Conservation (phyloP, 2,113 vertebrate genomes). For the Andinoacara biseriatus region DNA sequence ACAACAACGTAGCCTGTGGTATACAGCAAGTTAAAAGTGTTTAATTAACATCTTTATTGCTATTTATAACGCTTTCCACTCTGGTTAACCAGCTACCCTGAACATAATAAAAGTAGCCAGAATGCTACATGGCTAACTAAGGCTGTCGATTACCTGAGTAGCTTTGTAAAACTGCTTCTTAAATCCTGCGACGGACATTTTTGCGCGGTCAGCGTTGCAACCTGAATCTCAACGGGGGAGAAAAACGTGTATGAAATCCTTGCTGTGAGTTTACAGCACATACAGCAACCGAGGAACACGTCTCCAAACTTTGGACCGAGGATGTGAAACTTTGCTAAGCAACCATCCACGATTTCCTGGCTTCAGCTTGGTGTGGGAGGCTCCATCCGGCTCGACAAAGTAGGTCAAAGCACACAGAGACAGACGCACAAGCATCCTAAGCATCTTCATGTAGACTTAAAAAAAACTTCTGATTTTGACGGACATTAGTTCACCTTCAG, state of each 20-base stretch:
- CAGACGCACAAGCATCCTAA: not conserved
- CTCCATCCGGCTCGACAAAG: constrained; percentile 36
- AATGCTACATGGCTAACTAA: constrained; percentile 28
- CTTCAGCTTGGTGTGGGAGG: constrained; percentile 53
- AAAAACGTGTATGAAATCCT: not conserved
- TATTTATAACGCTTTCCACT: not conserved
- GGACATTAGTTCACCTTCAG: not conserved
- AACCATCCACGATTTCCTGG: constrained; percentile 70
- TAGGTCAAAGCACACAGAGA: constrained; percentile 13
- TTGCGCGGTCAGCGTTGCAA: constrained; percentile 47
- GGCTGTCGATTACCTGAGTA: constrained; percentile 85
- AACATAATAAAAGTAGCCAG: not conserved
- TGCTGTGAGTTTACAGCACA: not conserved
- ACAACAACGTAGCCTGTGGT: not conserved
- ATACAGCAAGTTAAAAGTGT: not conserved
- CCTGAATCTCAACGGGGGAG: not conserved
- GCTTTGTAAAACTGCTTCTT: constrained; percentile 99
- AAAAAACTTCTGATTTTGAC: not conserved
- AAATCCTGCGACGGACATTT: constrained; percentile 94
- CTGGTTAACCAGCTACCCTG: not conserved
- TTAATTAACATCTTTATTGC: not conserved
- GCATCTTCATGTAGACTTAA: not conserved
- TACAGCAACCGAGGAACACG: constrained; percentile 10
- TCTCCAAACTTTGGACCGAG: constrained; percentile 62
- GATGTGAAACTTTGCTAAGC: constrained; percentile 62